Percentiles rank a stretch among this genome's conserved stretches.
These are phyloP conservation scores for Pangasianodon gigas DNA, from an alignment of 2,113 vertebrate species.

Conservation along the genomic window DNA sequence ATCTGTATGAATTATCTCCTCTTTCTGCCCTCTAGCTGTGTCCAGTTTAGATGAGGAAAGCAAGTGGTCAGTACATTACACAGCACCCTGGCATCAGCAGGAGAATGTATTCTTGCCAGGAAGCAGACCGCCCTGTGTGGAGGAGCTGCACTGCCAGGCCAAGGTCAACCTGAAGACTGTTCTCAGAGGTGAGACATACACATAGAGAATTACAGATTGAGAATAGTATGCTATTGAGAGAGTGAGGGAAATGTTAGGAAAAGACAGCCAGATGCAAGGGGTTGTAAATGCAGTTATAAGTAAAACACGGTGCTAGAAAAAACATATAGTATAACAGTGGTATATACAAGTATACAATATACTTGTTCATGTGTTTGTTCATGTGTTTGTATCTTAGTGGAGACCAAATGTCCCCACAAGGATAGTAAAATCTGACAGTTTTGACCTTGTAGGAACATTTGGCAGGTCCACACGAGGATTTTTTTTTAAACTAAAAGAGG, in stretches of 20 bases:
- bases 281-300: neutral
- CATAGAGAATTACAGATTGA: neutral
- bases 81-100: conserved; percentile 93
- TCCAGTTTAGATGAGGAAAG: conserved; percentile 97
- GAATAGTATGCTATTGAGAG: neutral
- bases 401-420: neutral
- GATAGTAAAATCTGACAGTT: neutral
- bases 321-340: neutral
- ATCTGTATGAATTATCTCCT: conserved; percentile 8
- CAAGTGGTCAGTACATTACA: conserved; percentile 95
- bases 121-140: conserved; percentile 88
- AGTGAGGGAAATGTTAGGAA: neutral
- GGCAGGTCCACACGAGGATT: neutral
- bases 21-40: conserved; percentile 78
- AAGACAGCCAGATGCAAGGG: neutral
- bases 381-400: neutral
- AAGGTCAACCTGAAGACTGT: conserved; percentile 97
- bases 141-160: conserved; percentile 93
- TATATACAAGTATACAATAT: neutral
- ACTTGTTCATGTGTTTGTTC: neutral
- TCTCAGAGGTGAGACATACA: conserved; percentile 63
- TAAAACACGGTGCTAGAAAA: neutral
- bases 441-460: neutral
- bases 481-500: neutral
- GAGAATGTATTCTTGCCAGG: conserved; percentile 94